phyloP scores from a whole-genome alignment of 2,888 invertebrate species.

The Asteroscopus sphinx region DNA sequence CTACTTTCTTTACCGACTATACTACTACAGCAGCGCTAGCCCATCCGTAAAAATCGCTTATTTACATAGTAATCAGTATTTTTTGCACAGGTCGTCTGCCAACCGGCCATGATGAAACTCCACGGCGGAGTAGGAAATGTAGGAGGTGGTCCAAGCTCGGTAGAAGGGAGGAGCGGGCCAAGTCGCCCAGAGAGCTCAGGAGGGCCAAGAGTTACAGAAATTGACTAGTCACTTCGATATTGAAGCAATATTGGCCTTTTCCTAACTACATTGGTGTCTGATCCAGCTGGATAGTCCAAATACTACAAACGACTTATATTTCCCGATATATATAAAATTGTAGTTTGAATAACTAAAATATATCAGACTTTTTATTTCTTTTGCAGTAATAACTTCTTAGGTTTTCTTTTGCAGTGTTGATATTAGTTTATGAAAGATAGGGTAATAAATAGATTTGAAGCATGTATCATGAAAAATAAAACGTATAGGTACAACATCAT shows the following conservation, averaged over 20 bases:
- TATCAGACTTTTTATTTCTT: neutral
- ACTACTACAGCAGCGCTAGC: no score
- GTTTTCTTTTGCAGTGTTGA: no score
- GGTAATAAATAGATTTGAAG: neutral
- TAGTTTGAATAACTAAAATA: neutral
- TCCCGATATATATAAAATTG: neutral
- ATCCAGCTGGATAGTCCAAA: no score
- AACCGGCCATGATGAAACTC: slow-evolving; percentile 95
- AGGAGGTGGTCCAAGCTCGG: slow-evolving; percentile 74
- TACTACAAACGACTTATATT: no score
- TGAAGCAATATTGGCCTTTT: neutral
- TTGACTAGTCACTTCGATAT: slow-evolving; percentile 79
- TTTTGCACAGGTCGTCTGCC: slow-evolving; percentile 92
- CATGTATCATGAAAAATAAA: slow-evolving; percentile 16
- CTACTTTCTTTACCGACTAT: no score
- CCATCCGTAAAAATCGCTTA: no score
- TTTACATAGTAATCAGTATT: no score
- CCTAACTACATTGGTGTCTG: no score
- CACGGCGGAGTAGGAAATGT: slow-evolving; percentile 89
- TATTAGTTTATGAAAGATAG: neutral
- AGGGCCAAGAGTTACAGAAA: slow-evolving; percentile 93
- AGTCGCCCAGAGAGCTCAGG: slow-evolving; percentile 72
- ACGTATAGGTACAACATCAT: slow-evolving; percentile 1
- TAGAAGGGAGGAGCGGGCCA: slow-evolving; percentile 17
- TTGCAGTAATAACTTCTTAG: no score